Evolutionary conservation across 2,888 invertebrate species (phyloP), one percentile per base, ranked within the genome.

Genomic region (Cinara cedri): DNA sequence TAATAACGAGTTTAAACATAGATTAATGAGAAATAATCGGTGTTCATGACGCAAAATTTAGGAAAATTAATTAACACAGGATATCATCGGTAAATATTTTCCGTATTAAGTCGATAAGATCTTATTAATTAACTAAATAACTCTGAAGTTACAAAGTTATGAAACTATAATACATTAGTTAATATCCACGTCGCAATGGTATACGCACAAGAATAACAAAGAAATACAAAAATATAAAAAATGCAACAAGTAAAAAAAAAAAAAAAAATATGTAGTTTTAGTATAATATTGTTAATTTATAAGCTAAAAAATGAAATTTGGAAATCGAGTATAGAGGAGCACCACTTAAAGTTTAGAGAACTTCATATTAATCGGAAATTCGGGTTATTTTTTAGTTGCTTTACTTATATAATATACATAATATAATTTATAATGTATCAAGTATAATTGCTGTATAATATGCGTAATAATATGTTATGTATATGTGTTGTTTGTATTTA

Each of bases 151-250:
- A 34, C 21, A 21, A 44, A 70, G 16, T 55, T 16, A 55, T 10
- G 6, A 71, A 55, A 55, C 24, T 6, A 1, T 24, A 46, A 44
- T n/a, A n/a, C n/a, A 21, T 6, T 44, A 1, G 16, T 13, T 26
- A 16, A 70, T 49, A 60, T 34, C 9, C 26, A 1, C 19, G n/a
- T 63, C 34, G 10, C 62, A 34, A 11, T 19, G 19, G 34, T 34
- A 34, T 34, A 34, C n/a, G 42, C 1, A n/a, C n/a, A 42, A 34
- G 19, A 63, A 19, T 4, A 54, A 54, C 26, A 34, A 34, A 34
- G n/a, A 44, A 54, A 54, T 44, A 71, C 55, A 71, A 71, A 71
- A 71, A 44, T 71, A 71, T 57, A 57, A 71, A 57, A 70, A 19
- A 34, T 14, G 19, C n/a, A 14, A 54, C 6, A n/a, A 8, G 34